These are phyloP conservation scores for Hycleus phaleratus DNA, from an alignment of 1,140 invertebrate species.

Conservation along the genomic window DNA sequence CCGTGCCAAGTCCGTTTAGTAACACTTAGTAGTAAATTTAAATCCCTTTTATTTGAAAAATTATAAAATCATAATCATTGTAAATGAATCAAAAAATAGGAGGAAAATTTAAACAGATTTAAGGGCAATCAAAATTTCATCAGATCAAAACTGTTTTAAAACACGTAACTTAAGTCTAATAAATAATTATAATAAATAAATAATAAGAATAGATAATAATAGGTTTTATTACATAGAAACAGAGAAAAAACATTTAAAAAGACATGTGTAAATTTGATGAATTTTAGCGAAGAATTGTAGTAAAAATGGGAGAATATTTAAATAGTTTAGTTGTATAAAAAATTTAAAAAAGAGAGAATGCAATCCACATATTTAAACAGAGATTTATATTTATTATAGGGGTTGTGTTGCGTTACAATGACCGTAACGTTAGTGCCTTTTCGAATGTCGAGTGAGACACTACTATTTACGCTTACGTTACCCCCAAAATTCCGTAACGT, in stretches of 20 bases:
- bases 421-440: slow-evolving; percentile 41
- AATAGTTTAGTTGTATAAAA: neutral
- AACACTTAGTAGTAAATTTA: slow-evolving; percentile 30
- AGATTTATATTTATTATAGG: slow-evolving; percentile 41
- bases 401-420: slow-evolving; percentile 40
- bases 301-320: slow-evolving; percentile 1
- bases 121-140: slow-evolving; percentile 34
- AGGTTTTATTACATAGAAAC: slow-evolving; percentile 16
- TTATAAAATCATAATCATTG: slow-evolving; percentile 20
- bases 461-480: slow-evolving; percentile 19
- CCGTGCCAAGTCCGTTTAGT: slow-evolving; percentile 39
- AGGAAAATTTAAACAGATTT: slow-evolving; percentile 17
- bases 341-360: slow-evolving; percentile 34
- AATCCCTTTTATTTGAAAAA: slow-evolving; percentile 4
- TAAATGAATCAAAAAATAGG: too few relatives aligned
- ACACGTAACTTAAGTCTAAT: slow-evolving; percentile 13
- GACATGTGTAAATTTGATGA: slow-evolving; percentile 11
- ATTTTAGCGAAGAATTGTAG: neutral
- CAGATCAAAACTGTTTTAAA: slow-evolving; percentile 26
- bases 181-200: slow-evolving; percentile 1
- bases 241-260: slow-evolving; percentile 11
- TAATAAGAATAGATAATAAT: neutral
- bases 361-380: slow-evolving; percentile 39
- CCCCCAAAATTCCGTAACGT: slow-evolving; percentile 3
- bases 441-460: slow-evolving; percentile 42